Base-by-base conservation (phyloP, 2,797 vertebrate genomes). In the Rhinichthys osculus region DNA sequence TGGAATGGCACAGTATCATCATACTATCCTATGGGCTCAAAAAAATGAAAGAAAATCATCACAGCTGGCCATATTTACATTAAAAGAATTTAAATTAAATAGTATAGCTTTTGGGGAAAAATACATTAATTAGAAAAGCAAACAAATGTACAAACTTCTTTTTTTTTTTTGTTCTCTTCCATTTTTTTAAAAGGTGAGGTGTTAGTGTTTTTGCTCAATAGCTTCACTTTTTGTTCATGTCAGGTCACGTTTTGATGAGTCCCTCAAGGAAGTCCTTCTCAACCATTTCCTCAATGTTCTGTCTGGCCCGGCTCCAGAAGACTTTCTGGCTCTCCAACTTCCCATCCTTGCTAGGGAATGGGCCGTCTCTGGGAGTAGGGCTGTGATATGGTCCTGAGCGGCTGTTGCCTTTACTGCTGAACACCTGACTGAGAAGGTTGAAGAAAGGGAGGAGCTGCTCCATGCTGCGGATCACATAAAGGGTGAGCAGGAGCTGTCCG, bases 201-300 rank as follows among this genome's bases (percentile, higher is more conserved):
- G 88, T 88, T 88, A 67, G 80, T 82, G 86, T 83, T 73, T 84
- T 66, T 78, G 54, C 62, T 86, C 79, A 71, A n/a, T 57, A 27
- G 40, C 81, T 71, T 35, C 47, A n/a, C 10, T 47, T 66, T 50
- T 33, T 52, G 7, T 52, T 59, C 50, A 67, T 35, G 33, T 71
- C 66, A 62, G 62, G 87, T 99, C 95, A 99, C 62, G 97, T 97
- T 95, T 99, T 99, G 87, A 98, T 97, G 40, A 99, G 89, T 0
- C 98, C 98, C 93, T 99, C 98, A 33, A 99, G 95, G 92, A 99
- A 99, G 96, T 99, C 98, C 91, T 97, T 99, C 90, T 99, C 98
- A 35, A 99, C 96, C 97, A 98, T 98, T 93, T 99, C 98, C 93
- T 99, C 98, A 74, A 99, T 99, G 95, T 97, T 97, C 89, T 99